phyloP scores from a whole-genome alignment of 2,888 invertebrate genomes.

The Drosophila demipolita region DNA sequence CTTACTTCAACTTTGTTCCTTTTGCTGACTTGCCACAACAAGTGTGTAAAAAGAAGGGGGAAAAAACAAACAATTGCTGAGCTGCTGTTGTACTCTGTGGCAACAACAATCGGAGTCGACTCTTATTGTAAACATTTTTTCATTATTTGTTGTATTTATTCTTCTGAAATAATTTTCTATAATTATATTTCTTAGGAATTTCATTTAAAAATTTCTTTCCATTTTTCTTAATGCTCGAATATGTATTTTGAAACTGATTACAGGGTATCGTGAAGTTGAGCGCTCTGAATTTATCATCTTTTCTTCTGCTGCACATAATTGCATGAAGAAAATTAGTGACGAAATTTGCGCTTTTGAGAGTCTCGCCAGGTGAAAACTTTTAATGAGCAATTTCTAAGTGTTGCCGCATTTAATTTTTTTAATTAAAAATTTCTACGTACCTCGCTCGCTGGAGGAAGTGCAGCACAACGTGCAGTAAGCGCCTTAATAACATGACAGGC shows the following conservation, averaged over 20 bases:
- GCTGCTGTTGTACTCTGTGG: conserved; percentile 8
- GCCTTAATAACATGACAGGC: conserved; percentile 8
- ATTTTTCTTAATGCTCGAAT: background rate
- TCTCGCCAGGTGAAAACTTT: conserved; percentile 77
- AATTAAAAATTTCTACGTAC: conserved; percentile 60
- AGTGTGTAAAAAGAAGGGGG: conserved; percentile 13
- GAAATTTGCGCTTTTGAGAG: conserved; percentile 74
- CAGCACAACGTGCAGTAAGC: conserved; percentile 6
- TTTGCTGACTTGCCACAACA: conserved; percentile 8
- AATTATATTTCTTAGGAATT: background rate
- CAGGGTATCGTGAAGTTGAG: conserved; percentile 9
- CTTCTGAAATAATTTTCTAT: background rate
- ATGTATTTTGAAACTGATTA: background rate
- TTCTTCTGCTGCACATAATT: conserved; percentile 68
- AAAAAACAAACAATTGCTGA: conserved; percentile 40
- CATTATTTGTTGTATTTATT: background rate
- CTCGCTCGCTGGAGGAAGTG: background rate
- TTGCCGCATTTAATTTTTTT: conserved; percentile 78
- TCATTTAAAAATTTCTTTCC: background rate
- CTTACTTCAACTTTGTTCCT: background rate
- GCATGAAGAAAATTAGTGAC: conserved; percentile 75
- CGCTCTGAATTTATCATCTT: background rate
- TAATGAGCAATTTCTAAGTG: conserved; percentile 81
- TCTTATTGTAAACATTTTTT: background rate
- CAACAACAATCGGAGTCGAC: background rate